Conservation (phyloP, 2,888 invertebrate species). For the Philereme vetulata region DNA sequence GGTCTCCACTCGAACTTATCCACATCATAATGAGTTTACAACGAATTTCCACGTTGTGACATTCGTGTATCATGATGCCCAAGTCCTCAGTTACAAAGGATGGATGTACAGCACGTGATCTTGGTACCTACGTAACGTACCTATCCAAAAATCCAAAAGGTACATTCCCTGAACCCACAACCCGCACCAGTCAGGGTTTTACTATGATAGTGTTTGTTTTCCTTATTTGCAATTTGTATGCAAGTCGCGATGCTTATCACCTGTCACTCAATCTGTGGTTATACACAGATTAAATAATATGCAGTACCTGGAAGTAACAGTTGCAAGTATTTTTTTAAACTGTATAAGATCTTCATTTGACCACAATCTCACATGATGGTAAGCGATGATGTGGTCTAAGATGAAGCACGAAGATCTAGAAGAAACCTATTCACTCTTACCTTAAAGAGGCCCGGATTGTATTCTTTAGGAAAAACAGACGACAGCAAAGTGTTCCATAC, state of each 20-base stretch:
- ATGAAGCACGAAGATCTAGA: no score
- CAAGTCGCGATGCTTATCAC: constrained; percentile 7
- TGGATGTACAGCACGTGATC: background rate
- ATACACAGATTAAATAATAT: background rate
- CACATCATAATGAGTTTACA: background rate
- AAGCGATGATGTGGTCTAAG: no score
- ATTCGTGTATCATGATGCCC: background rate
- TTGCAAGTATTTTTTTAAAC: no score
- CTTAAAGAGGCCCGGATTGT: no score
- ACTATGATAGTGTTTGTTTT: background rate
- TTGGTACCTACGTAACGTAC: background rate
- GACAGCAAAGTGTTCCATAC: no score
- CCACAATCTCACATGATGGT: no score
- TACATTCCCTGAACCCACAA: constrained; percentile 10
- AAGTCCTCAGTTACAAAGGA: background rate
- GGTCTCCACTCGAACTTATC: no score
- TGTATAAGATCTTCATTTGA: no score
- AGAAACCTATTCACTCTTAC: no score
- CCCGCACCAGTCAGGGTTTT: constrained; percentile 9
- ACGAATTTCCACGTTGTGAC: background rate
- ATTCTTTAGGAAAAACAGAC: no score
- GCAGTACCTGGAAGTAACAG: no score
- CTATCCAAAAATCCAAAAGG: background rate
- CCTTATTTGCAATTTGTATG: constrained; percentile 13
- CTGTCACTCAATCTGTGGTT: background rate